Conservation (phyloP, 2,797 vertebrate species). For the Coregonus ussuriensis region DNA sequence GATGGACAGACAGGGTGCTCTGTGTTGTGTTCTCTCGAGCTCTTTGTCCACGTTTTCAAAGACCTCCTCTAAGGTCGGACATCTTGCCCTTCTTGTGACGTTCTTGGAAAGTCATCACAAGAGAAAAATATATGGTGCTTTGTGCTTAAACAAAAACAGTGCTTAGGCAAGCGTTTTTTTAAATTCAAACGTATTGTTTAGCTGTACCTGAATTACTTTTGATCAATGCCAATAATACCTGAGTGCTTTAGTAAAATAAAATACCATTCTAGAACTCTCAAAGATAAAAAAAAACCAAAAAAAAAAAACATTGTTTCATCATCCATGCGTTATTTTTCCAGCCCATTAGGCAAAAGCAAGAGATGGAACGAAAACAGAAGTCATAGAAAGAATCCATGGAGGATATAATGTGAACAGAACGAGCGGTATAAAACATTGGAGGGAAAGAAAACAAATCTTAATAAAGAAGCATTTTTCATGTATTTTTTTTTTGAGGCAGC, state of each 20-base stretch:
- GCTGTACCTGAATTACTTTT: not conserved
- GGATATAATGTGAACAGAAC: not conserved
- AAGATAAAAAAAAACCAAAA: too few species aligned
- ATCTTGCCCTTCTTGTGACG: not conserved
- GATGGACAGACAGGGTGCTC: not conserved
- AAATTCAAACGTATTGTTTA: not conserved
- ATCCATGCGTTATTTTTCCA: constrained; percentile 17
- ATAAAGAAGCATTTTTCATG: not conserved
- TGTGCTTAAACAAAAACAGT: not conserved
- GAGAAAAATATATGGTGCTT: not conserved
- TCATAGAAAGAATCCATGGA: not conserved
- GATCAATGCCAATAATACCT: not conserved
- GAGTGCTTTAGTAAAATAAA: not conserved
- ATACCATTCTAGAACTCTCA: not conserved
- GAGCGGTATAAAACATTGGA: not conserved
- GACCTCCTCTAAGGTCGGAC: not conserved
- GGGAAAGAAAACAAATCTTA: too few species aligned
- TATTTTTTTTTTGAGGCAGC: not conserved
- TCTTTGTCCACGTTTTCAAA: not conserved
- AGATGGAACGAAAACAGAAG: not conserved
- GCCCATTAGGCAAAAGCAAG: not conserved
- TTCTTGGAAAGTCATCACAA: not conserved
- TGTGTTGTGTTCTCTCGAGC: not conserved
- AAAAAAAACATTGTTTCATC: constrained; percentile 59
- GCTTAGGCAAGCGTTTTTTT: not conserved